Evolutionary conservation across 2,888 invertebrate genomes (phyloP).

Genomic region (Epinotia bilunana): DNA sequence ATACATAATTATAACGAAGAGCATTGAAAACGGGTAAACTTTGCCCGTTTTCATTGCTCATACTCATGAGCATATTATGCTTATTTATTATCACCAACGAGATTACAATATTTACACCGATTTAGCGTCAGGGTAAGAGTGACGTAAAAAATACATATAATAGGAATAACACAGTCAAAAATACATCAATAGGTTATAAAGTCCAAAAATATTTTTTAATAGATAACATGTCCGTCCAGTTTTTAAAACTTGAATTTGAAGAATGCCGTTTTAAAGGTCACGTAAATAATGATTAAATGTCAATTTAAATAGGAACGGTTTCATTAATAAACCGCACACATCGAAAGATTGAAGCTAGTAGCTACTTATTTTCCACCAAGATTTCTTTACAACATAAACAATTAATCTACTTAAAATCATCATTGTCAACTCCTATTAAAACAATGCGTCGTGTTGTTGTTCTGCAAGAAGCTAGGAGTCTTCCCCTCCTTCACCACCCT

Average conservation of each 20-base stretch:
- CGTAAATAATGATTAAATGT: not conserved
- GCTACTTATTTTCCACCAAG: not conserved
- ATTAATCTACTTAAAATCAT: slow-evolving; percentile 44
- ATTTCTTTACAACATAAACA: not conserved
- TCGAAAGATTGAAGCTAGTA: slow-evolving; percentile 3
- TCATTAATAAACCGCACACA: not conserved
- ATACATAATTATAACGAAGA: no score
- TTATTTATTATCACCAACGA: slow-evolving; percentile 36
- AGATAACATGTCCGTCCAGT: no score
- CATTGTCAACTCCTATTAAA: slow-evolving; percentile 77
- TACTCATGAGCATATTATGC: not conserved
- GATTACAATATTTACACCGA: slow-evolving; percentile 32
- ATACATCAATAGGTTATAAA: not conserved
- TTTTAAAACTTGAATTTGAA: not conserved
- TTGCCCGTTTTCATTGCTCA: no score
- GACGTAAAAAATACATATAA: slow-evolving; percentile 17
- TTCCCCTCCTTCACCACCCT: slow-evolving; percentile 90
- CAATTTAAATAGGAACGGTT: not conserved
- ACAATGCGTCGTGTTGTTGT: slow-evolving; percentile 77
- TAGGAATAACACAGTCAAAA: not conserved
- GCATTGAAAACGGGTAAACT: no score
- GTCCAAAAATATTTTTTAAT: not conserved
- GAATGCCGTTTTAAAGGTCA: not conserved
- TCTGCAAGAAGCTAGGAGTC: slow-evolving; percentile 83
- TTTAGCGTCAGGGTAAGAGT: slow-evolving; percentile 31